Evolutionary conservation across 2,888 invertebrate species (phyloP).

Genomic region (Pachydiplax longipennis): DNA sequence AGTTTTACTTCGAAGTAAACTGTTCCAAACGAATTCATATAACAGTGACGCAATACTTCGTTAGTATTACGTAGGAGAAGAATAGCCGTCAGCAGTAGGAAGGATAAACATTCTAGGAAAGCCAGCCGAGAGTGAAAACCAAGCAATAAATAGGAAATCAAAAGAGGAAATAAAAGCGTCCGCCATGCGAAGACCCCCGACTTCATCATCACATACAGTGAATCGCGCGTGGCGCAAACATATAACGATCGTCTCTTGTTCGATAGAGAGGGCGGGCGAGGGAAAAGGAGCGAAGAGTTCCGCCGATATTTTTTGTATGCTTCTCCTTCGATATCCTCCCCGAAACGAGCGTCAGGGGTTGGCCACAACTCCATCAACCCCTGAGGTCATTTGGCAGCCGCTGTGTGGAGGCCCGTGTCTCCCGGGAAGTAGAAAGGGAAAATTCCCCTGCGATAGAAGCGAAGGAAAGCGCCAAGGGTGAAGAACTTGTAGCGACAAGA

Average conservation of each 20-base stretch:
- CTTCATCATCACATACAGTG: no score
- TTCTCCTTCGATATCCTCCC: not conserved
- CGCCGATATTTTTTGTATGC: not conserved
- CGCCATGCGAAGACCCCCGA: not conserved
- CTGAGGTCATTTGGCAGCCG: not conserved
- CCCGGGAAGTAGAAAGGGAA: not conserved
- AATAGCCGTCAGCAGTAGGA: no score
- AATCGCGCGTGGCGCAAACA: not conserved
- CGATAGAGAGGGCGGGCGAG: not conserved
- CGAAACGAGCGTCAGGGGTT: not conserved
- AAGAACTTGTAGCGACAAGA: constrained; percentile 16
- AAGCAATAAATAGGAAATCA: not conserved
- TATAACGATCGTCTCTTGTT: not conserved
- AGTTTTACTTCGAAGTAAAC: no score
- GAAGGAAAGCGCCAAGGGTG: not conserved
- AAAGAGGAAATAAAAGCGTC: not conserved
- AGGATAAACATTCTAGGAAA: not conserved
- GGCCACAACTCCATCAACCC: not conserved
- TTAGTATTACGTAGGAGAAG: no score
- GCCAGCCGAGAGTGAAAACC: not conserved
- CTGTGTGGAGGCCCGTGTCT: not conserved
- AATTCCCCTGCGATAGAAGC: not conserved
- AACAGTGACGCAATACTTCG: no score
- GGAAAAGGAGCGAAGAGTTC: not conserved
- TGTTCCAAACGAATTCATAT: no score